These are phyloP conservation scores for Benthochromis sp. DNA, from an alignment of 2,113 vertebrate species.

Conservation along the genomic window DNA sequence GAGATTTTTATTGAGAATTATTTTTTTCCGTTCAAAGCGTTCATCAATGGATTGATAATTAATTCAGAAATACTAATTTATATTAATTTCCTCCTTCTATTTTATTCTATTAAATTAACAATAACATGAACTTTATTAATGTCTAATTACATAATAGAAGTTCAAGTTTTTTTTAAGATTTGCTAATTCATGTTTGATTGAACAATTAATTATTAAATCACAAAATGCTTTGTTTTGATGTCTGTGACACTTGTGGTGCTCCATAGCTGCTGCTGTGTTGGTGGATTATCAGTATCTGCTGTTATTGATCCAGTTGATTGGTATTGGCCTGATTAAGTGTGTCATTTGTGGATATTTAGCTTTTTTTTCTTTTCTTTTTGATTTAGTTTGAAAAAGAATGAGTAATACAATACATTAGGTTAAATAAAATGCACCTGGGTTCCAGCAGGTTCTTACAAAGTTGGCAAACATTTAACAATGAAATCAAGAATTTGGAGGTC, in stretches of 20 bases:
- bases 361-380: neutral
- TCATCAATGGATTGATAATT: neutral
- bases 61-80: neutral
- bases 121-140: neutral
- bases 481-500: neutral
- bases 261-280: neutral
- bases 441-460: neutral
- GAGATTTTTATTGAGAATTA: neutral
- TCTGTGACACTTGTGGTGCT: neutral
- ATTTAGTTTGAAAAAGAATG: neutral
- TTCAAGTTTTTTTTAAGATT: accelerated
- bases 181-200: neutral
- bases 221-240: neutral
- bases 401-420: neutral
- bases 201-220: neutral
- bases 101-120: neutral
- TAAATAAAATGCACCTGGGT: neutral
- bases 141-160: neutral
- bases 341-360: neutral
- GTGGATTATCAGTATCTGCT: neutral
- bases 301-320: neutral
- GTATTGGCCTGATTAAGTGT: neutral
- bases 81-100: neutral
- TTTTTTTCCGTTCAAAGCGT: neutral
- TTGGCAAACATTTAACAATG: neutral